These are phyloP conservation scores for Parasteatoda lunata DNA, from an alignment of 2,888 invertebrate species.

Conservation along the genomic window DNA sequence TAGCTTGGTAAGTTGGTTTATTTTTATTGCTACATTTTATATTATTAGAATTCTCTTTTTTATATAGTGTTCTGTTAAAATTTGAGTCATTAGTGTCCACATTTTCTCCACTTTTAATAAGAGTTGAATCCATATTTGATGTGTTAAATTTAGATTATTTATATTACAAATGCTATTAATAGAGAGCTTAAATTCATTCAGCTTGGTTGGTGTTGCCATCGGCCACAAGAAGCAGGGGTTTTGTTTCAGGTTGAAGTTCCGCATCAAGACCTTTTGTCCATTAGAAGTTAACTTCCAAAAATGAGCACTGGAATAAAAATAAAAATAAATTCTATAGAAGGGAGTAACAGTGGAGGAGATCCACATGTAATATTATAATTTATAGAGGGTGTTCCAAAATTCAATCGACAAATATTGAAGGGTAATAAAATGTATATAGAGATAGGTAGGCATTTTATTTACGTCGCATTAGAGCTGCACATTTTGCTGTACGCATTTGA, in stretches of 20 bases:
- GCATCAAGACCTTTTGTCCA: constrained; percentile 69
- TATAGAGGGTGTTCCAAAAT: too few species aligned
- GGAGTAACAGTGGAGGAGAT: not conserved
- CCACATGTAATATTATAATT: too few species aligned
- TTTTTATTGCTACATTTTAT: constrained; percentile 15
- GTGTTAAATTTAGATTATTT: constrained; percentile 52
- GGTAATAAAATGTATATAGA: too few species aligned
- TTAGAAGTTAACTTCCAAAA: constrained; percentile 42
- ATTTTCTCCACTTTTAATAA: constrained; percentile 59
- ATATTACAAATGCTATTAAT: constrained; percentile 52
- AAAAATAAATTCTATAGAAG: not conserved
- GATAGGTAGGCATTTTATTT: too few species aligned
- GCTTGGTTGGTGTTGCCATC: constrained; percentile 66
- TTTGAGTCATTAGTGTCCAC: constrained; percentile 65
- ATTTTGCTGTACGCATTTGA: too few species aligned
- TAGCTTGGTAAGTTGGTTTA: constrained; percentile 13
- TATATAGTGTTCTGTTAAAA: constrained; percentile 46
- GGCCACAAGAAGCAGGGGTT: constrained; percentile 54
- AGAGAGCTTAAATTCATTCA: constrained; percentile 54
- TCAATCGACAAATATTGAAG: too few species aligned
- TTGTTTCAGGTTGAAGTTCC: constrained; percentile 60
- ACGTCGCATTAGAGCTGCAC: too few species aligned
- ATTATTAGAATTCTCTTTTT: constrained; percentile 32
- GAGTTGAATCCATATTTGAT: constrained; percentile 59
- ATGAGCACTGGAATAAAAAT: constrained; percentile 26